Evolutionary conservation across 2,113 vertebrate genomes (phyloP).

Genomic region (Calidris pugnax): DNA sequence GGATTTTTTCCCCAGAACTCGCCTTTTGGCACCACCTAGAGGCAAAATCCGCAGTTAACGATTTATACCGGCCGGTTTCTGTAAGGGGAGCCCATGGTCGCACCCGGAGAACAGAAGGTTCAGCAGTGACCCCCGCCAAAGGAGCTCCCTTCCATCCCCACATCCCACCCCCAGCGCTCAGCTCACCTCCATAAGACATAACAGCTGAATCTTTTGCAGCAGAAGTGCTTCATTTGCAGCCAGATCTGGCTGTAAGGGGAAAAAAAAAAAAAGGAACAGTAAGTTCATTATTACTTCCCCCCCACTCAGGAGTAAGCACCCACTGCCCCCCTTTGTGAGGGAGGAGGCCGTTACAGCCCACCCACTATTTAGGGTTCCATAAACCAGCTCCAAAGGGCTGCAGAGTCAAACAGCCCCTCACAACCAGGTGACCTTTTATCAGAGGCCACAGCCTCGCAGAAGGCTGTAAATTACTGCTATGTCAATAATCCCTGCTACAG

Average conservation of each 20-base stretch:
- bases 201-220: conserved; percentile 94
- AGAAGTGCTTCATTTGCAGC: conserved; percentile 90
- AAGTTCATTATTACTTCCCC: no score
- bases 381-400: no score
- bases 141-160: background rate
- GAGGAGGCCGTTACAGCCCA: background rate
- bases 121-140: background rate
- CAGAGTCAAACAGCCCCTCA: background rate
- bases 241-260: conserved; percentile 86
- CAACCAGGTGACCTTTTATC: background rate
- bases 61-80: fast-evolving
- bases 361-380: background rate
- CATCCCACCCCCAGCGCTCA: fast-evolving
- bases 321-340: fast-evolving
- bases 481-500: background rate
- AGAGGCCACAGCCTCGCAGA: background rate
- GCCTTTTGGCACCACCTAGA: background rate
- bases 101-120: background rate
- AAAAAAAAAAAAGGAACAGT: background rate
- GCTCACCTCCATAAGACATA: conserved; percentile 98
- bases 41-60: background rate
- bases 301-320: background rate
- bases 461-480: fast-evolving
- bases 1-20: no score
- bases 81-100: fast-evolving